Conservation (phyloP, 2,113 vertebrate species). For the Centropus unirufus region DNA sequence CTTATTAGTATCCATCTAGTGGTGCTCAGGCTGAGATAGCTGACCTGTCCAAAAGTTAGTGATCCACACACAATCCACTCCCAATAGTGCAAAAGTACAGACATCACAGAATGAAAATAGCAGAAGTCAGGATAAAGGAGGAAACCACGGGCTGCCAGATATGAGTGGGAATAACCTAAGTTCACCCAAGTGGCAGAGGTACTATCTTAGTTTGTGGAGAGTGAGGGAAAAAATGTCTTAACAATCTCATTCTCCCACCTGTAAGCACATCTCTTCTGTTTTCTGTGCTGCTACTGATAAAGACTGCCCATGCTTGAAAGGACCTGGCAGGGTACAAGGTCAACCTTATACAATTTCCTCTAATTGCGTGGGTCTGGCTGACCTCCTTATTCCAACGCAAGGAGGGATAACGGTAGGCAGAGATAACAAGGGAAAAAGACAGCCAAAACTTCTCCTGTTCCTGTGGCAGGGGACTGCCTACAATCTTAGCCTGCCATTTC, state of each 20-base stretch:
- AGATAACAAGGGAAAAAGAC: slow-evolving; percentile 28
- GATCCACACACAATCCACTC: slow-evolving; percentile 73
- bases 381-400: slow-evolving; percentile 46
- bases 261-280: slow-evolving; percentile 57
- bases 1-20: slow-evolving; percentile 75
- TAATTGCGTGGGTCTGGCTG: slow-evolving; percentile 71
- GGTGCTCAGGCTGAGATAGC: slow-evolving; percentile 70
- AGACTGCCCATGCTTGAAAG: slow-evolving; percentile 65
- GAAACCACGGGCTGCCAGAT: slow-evolving; percentile 64
- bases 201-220: slow-evolving; percentile 61
- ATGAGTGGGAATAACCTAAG: slow-evolving; percentile 67
- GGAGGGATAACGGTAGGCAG: slow-evolving; percentile 15
- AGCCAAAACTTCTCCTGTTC: slow-evolving; percentile 47
- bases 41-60: slow-evolving; percentile 79
- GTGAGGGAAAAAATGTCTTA: slow-evolving; percentile 63
- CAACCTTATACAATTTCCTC: slow-evolving; percentile 64
- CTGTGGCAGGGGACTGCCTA: background rate
- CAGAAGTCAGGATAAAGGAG: slow-evolving; percentile 74
- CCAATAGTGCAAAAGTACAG: slow-evolving; percentile 70
- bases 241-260: slow-evolving; percentile 55
- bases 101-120: slow-evolving; percentile 71
- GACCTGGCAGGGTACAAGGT: slow-evolving; percentile 42
- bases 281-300: slow-evolving; percentile 55
- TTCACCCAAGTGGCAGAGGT: slow-evolving; percentile 69
- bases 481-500: background rate